Evolutionary conservation across 2,797 vertebrate species (phyloP), one percentile per base, ranked within the genome.

Genomic region (Gymnoscopelus microlampas): DNA sequence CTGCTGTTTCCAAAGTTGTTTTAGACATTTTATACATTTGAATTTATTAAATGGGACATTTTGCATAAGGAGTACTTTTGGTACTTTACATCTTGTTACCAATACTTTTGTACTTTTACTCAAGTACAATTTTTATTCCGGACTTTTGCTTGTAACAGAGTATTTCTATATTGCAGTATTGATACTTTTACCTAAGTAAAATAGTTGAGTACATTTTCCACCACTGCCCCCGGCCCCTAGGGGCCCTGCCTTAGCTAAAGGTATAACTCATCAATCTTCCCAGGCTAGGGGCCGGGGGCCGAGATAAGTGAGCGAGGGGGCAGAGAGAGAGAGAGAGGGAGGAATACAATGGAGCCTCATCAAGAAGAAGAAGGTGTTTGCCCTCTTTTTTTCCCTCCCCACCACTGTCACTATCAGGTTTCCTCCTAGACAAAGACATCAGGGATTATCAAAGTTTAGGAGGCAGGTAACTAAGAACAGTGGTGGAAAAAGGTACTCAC

Each of bases 371-470:
- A 19, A 19, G 14, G 14, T 70, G 64, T 60, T 54, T 78, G 53
- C 2, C 39, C 29, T 26, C 58, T 56, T 68, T 82, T 83, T 82
- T 35, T 35, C 5, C 4, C 5, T 6, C 29, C 29, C 63, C 71
- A 75, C 65, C 73, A 70, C 44, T 72, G 73, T 74, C 48, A 70
- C 32, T 85, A 81, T 83, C 66, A 69, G 7, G 48, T 85, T 84
- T 85, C 67, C 75, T 44, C 69, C 3, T 70, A 61, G 51, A 75
- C 74, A 87, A 82, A 84, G 66, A 71, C 80, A 82, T 77, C 24
- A 62, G 53, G 60, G 50, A 65, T 66, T 72, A 77, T 84, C 73
- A 77, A 67, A 72, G 66, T 81, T 76, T 55, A 0, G 44, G 53
- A 78, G 67, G 74, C 70, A 63, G 60, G 78, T 74, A 73, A 55